Base-by-base conservation (phyloP, 1,140 invertebrate genomes). In the Cydia fagiglandana region DNA sequence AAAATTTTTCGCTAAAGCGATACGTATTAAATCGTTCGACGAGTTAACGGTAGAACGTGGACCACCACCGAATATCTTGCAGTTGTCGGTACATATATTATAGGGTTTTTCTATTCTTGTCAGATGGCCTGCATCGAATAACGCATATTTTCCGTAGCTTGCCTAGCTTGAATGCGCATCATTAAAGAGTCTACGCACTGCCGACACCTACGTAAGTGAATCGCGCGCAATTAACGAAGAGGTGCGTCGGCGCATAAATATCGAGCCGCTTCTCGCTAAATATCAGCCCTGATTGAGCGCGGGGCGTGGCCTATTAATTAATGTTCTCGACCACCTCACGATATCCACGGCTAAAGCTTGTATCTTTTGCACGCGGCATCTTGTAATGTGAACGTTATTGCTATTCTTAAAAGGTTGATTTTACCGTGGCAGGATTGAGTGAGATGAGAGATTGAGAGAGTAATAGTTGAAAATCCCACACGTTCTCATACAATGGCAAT, bases 271-370 rank as follows among this genome's bases (percentile, higher is more conserved):
- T 79, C 79, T 76, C 64, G 80, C 82, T 86, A 83, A 86, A 83
- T 84, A 84, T 82, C 82, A 79, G 79, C 78, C 70, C 81, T 85
- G 86, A 87, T 86, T 82, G 84, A 86, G 85, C 80, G 82, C 78
- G 86, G 82, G 86, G 86, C 85, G 85, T 85, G 85, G 81, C 84
- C 81, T 82, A 84, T 90, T 89, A 88, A 89, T 88, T 88, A 88
- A 89, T 89, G 87, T 82, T 79, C 83, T 75, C 80, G 75, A 78
- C 83, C 79, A 83, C 80, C 79, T 81, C 81, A 76, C 78, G 81
- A 83, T 0, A 61, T 24, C 56, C 20, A 24, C 17, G 12, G 6
- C 9, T 24, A 61, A 61, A 61, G 17, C 56, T 20, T 12, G n/a
- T 61, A 61, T 61, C 56, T 24, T 20, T 61, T 24, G 20, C 17